These are phyloP conservation scores for Campylomormyrus numenius DNA, from an alignment of 2,113 vertebrate genomes.

Conservation along the genomic window DNA sequence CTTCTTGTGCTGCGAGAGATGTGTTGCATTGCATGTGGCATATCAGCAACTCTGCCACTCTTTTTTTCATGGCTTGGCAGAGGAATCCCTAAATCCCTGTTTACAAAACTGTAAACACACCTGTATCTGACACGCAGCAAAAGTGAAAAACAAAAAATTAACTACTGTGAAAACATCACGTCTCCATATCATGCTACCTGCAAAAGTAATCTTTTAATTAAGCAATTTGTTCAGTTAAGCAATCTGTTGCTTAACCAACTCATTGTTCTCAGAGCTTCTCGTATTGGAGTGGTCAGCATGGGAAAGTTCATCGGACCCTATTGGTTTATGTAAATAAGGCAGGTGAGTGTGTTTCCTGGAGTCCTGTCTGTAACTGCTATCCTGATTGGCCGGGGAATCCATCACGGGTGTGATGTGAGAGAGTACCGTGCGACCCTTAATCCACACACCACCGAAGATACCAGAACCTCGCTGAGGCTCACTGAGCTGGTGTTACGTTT, in stretches of 20 bases:
- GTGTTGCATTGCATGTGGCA: background rate
- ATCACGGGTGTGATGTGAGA: constrained; percentile 16
- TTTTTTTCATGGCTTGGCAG: background rate
- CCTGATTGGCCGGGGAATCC: constrained; percentile 28
- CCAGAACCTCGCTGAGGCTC: background rate
- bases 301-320: constrained; percentile 9
- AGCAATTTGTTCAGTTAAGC: background rate
- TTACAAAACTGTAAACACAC: background rate
- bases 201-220: background rate
- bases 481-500: background rate
- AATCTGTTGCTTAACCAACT: background rate
- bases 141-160: background rate
- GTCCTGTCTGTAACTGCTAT: background rate
- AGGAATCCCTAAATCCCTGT: background rate
- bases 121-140: background rate
- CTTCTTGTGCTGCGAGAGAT: background rate
- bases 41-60: background rate
- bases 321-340: constrained; percentile 15
- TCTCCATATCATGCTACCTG: background rate
- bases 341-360: background rate
- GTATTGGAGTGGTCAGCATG: background rate
- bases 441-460: constrained; percentile 35
- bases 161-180: background rate
- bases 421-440: constrained; percentile 52
- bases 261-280: background rate